Percentiles rank a stretch among this genome's conserved stretches.
Evolutionary conservation across 1,140 invertebrate species (phyloP).

Genomic region (Drosophila bifasciata): DNA sequence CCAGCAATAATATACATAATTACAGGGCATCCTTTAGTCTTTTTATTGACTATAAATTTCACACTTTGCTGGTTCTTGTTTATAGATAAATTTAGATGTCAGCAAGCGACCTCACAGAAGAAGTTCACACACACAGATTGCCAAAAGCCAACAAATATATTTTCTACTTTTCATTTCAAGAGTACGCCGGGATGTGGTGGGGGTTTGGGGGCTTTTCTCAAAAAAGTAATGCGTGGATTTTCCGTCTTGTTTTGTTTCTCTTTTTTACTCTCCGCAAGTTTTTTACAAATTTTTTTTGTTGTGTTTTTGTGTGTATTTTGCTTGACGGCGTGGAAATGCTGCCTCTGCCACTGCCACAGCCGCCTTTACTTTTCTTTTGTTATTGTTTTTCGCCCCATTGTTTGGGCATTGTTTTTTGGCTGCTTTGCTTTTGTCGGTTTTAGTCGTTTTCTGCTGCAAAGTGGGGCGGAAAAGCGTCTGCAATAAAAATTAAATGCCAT

Average conservation of each 20-base stretch:
- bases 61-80: slow-evolving; percentile 38
- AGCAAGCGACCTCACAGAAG: slow-evolving; percentile 50
- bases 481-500: slow-evolving; percentile 74
- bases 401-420: slow-evolving; percentile 53
- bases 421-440: slow-evolving; percentile 35
- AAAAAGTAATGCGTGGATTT: slow-evolving; percentile 47
- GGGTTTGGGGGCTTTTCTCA: slow-evolving; percentile 31
- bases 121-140: slow-evolving; percentile 33
- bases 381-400: slow-evolving; percentile 33
- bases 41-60: too few relatives aligned
- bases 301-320: slow-evolving; percentile 49
- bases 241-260: slow-evolving; percentile 17
- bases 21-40: too few relatives aligned
- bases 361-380: slow-evolving; percentile 51
- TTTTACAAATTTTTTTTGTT: slow-evolving; percentile 15
- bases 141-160: slow-evolving; percentile 32
- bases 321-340: slow-evolving; percentile 60
- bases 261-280: slow-evolving; percentile 8
- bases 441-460: slow-evolving; percentile 14
- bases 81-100: slow-evolving; percentile 75
- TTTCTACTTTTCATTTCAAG: slow-evolving; percentile 2
- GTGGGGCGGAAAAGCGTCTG: slow-evolving; percentile 50
- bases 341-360: slow-evolving; percentile 7
- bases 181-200: slow-evolving; percentile 13
- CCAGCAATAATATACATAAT: too few relatives aligned